Percentiles rank a stretch among this genome's conserved stretches.
phyloP scores from a whole-genome alignment of 2,113 vertebrate genomes.

The Menidia beryllina region DNA sequence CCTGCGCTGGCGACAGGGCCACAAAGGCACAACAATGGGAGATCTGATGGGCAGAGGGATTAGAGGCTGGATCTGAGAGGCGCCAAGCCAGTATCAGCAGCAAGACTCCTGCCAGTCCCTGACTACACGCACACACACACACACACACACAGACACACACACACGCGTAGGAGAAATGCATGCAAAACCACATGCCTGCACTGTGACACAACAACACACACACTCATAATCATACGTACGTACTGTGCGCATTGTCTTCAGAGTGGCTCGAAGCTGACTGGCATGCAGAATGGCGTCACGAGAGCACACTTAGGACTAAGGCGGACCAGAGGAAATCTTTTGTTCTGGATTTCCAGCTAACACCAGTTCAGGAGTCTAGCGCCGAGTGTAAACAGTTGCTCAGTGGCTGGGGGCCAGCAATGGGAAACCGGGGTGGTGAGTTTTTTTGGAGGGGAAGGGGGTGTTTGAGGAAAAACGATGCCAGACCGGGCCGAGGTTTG shows the following conservation, averaged over 20 bases:
- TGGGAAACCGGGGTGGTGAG: conserved; percentile 61
- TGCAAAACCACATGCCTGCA: conserved; percentile 40
- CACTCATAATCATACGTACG: conserved; percentile 40
- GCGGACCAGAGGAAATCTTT: conserved; percentile 63
- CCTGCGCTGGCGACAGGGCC: conserved; percentile 66
- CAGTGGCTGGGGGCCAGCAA: conserved; percentile 60
- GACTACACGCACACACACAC: conserved; percentile 50
- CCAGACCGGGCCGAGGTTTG: conserved; percentile 62
- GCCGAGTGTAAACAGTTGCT: conserved; percentile 64
- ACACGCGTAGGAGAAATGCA: too few species aligned
- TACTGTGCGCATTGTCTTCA: conserved; percentile 46
- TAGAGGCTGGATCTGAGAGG: conserved; percentile 82
- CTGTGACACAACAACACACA: conserved; percentile 41
- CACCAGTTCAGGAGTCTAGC: conserved; percentile 38
- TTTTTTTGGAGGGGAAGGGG: conserved; percentile 18
- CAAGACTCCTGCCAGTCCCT: conserved; percentile 76
- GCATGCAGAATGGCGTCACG: conserved; percentile 50
- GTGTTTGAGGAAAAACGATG: conserved; percentile 56
- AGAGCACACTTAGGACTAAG: conserved; percentile 50
- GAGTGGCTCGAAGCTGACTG: conserved; percentile 25
- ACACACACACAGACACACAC: too few species aligned
- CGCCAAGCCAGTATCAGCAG: conserved; percentile 81
- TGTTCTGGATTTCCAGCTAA: conserved; percentile 54
- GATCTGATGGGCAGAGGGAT: conserved; percentile 84
- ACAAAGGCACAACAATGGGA: conserved; percentile 74